Conservation (phyloP, 2,888 invertebrate species). For the Cheilosia pagana region DNA sequence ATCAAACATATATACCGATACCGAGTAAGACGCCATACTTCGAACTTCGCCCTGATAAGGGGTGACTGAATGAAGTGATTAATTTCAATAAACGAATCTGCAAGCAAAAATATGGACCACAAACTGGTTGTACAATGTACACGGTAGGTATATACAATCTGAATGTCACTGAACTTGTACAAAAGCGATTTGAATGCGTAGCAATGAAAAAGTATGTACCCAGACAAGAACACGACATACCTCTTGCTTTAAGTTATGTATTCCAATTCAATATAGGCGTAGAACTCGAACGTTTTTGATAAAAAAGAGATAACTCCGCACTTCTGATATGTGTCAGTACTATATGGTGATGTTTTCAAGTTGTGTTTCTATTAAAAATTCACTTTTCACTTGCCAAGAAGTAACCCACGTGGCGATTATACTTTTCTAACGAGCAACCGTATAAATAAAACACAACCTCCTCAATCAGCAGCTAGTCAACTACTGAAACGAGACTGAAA, state of each 20-base stretch:
- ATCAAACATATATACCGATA: background rate
- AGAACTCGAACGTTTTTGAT: too few species aligned
- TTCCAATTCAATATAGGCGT: too few species aligned
- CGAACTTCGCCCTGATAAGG: conserved; percentile 32
- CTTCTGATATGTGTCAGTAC: background rate
- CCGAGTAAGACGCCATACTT: background rate
- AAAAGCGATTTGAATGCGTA: too few species aligned
- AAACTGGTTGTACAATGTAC: background rate
- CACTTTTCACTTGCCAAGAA: conserved; percentile 14
- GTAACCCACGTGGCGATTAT: conserved; percentile 70
- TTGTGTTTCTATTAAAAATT: background rate
- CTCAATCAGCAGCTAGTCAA: conserved; percentile 50
- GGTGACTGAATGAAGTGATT: conserved; percentile 4
- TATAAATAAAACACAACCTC: conserved; percentile 51
- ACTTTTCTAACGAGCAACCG: conserved; percentile 53
- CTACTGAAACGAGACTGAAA: conserved; percentile 33
- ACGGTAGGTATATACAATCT: background rate
- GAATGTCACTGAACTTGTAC: too few species aligned
- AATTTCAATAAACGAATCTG: conserved; percentile 10
- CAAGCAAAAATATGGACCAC: background rate
- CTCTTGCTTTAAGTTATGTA: too few species aligned
- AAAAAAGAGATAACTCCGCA: too few species aligned
- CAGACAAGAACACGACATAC: too few species aligned
- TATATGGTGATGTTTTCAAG: background rate
- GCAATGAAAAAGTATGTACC: too few species aligned